Evolutionary conservation across 1,140 invertebrate species (phyloP).

Genomic region (Plectrocnemia conspersa): DNA sequence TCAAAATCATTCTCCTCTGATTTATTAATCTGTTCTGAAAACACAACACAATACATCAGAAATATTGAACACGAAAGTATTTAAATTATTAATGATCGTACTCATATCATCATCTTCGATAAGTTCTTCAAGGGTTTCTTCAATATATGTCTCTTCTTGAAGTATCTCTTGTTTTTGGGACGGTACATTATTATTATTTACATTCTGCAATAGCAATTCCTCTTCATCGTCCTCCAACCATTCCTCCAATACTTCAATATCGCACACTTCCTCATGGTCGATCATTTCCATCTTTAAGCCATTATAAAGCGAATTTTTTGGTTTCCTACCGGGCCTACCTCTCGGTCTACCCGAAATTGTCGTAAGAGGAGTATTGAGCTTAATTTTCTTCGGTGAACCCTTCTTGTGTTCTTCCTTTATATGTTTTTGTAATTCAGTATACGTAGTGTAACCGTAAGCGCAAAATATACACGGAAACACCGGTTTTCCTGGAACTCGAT

Average conservation of each 20-base stretch:
- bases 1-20: slow-evolving; percentile 17
- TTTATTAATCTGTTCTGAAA: slow-evolving; percentile 12
- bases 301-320: slow-evolving; percentile 5
- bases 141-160: no score
- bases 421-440: slow-evolving; percentile 23
- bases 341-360: no score
- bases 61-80: background rate
- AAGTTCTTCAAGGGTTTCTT: background rate
- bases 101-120: background rate
- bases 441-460: slow-evolving; percentile 31
- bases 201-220: no score
- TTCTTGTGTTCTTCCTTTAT: slow-evolving; percentile 24
- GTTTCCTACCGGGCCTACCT: background rate
- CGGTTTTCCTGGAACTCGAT: slow-evolving; percentile 19
- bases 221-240: slow-evolving; percentile 32
- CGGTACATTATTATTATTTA: no score
- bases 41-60: background rate
- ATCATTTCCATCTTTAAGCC: slow-evolving; percentile 9
- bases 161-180: no score
- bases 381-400: background rate
- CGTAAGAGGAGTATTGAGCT: no score
- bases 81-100: background rate
- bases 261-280: slow-evolving; percentile 17
- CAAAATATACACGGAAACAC: slow-evolving; percentile 32
- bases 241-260: slow-evolving; percentile 31